Conservation (phyloP, 2,113 vertebrate genomes). For the Lanius collurio region DNA sequence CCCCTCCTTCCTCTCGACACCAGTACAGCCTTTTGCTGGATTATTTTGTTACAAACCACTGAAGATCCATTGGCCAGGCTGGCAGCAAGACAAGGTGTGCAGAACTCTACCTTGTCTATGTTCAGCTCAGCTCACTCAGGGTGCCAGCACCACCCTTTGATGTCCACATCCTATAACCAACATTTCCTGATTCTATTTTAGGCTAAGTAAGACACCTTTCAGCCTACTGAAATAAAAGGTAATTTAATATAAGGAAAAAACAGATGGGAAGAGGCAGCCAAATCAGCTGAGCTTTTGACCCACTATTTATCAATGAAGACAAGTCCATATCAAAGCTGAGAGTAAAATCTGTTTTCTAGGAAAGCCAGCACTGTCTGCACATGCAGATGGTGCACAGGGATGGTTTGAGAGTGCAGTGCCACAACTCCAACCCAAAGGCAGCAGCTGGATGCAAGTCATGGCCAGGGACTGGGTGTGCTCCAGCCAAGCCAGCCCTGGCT, state of each 20-base stretch:
- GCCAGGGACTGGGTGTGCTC: neutral
- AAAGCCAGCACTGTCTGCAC: neutral
- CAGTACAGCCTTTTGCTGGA: accelerated
- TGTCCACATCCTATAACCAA: accelerated
- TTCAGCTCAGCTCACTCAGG: neutral
- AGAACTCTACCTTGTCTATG: accelerated
- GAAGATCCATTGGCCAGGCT: neutral
- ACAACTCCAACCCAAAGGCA: neutral
- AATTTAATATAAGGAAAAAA: neutral
- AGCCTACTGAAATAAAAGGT: neutral
- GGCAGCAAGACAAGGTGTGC: neutral
- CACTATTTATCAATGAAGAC: neutral
- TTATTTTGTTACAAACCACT: neutral
- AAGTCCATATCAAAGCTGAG: neutral
- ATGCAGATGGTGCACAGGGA: neutral
- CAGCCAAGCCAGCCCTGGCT: neutral
- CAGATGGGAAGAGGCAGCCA: neutral
- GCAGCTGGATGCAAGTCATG: neutral
- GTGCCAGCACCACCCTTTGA: neutral
- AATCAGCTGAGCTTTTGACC: neutral
- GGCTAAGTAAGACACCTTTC: neutral
- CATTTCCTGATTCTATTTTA: neutral
- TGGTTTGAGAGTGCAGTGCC: neutral
- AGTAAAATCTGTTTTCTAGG: neutral
- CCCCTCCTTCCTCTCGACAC: neutral